These are phyloP conservation scores for Andricus quercusramuli DNA, from an alignment of 2,888 invertebrate species.

Conservation along the genomic window DNA sequence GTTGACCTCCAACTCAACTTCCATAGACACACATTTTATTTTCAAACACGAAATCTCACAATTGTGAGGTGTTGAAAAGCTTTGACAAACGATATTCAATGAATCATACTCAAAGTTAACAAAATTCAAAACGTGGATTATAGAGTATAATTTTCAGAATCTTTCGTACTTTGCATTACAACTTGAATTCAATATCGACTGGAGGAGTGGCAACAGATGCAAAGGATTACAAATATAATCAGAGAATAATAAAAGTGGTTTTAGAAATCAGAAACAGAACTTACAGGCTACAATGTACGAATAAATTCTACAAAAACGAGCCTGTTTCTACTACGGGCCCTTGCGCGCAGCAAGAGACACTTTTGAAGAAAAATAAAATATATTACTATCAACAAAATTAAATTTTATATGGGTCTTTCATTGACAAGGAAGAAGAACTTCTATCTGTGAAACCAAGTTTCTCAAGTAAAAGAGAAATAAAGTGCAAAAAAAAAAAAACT, in stretches of 20 bases:
- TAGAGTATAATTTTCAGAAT: neutral
- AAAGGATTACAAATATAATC: neutral
- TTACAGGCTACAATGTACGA: neutral
- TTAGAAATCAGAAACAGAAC: neutral
- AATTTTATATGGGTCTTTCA: neutral
- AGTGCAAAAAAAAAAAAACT: constrained; percentile 39
- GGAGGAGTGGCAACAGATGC: neutral
- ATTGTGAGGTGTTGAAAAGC: neutral
- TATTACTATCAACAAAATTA: neutral
- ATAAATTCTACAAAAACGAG: neutral
- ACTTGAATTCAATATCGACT: neutral
- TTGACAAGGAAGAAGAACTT: neutral
- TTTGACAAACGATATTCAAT: neutral
- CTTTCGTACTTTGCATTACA: neutral
- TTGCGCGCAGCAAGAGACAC: neutral
- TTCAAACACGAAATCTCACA: no score
- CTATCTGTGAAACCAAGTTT: neutral
- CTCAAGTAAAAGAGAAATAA: constrained; percentile 36
- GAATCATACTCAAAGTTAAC: neutral
- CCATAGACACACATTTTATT: neutral
- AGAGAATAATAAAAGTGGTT: neutral
- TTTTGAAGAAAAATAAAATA: neutral
- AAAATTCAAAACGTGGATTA: neutral
- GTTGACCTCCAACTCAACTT: neutral
- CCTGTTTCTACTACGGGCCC: neutral